phyloP scores from a whole-genome alignment of 2,113 vertebrate genomes.

The Rhinoderma darwinii region DNA sequence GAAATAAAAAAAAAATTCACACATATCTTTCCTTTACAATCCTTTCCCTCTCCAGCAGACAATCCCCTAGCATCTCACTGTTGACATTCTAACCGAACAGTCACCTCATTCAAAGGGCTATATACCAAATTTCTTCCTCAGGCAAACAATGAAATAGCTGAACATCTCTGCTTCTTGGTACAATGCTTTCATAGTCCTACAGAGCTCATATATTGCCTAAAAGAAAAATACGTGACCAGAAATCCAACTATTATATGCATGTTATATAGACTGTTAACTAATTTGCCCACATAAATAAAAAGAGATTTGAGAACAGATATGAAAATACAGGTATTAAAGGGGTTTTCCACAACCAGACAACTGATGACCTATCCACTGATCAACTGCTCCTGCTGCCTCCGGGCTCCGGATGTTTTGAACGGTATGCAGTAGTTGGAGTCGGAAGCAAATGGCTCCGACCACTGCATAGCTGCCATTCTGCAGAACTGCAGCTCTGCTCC shows the following conservation, averaged over 20 bases:
- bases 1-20: background rate
- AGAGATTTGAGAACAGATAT: too few species aligned
- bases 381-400: too few species aligned
- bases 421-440: too few species aligned
- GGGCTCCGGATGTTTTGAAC: too few species aligned
- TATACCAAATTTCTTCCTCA: background rate
- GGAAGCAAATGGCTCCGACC: too few species aligned
- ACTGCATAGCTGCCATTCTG: too few species aligned
- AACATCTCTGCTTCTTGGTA: background rate
- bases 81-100: background rate
- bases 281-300: too few species aligned
- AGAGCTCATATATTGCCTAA: background rate
- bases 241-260: background rate
- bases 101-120: background rate
- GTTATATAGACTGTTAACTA: background rate
- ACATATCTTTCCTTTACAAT: background rate
- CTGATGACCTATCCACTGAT: too few species aligned
- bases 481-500: too few species aligned
- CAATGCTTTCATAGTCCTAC: background rate
- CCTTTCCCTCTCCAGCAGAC: background rate
- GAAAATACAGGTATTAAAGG: too few species aligned
- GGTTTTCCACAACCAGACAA: too few species aligned
- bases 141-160: background rate
- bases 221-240: background rate
- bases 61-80: slow-evolving; percentile 3